Conservation (phyloP, 2,888 invertebrate genomes). For the Lepidochitona cinerea region DNA sequence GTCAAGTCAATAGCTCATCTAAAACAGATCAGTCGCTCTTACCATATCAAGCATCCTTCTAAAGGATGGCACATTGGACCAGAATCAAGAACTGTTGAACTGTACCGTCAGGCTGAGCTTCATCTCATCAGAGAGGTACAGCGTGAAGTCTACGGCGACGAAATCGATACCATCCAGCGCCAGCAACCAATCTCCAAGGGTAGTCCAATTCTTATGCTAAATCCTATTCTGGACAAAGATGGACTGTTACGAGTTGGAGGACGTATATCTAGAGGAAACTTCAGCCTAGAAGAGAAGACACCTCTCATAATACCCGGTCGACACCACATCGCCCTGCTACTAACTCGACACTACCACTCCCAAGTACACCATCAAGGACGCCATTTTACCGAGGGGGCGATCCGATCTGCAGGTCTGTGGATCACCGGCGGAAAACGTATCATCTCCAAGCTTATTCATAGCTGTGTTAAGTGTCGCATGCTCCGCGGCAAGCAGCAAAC, state of each 20-base stretch:
- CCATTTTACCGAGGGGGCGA: slow-evolving; percentile 27
- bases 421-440: slow-evolving; percentile 18
- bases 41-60: background rate
- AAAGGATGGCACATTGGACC: background rate
- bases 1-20: slow-evolving; percentile 3
- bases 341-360: slow-evolving; percentile 18
- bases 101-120: background rate
- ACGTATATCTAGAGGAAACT: background rate
- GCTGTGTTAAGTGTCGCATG: slow-evolving; percentile 25
- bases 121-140: background rate
- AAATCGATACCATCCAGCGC: background rate
- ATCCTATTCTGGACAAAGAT: slow-evolving; percentile 7
- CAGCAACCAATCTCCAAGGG: background rate
- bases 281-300: background rate
- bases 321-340: slow-evolving; percentile 18
- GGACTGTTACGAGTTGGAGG: slow-evolving; percentile 8
- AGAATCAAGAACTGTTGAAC: background rate
- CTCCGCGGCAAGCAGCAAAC: slow-evolving; percentile 12
- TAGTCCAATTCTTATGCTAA: background rate
- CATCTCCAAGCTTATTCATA: slow-evolving; percentile 15
- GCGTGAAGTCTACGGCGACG: background rate
- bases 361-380: slow-evolving; percentile 22
- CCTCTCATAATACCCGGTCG: slow-evolving; percentile 26
- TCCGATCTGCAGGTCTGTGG: slow-evolving; percentile 25
- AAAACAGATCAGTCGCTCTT: background rate